Evolutionary conservation across 2,888 invertebrate species (phyloP), one percentile per base, ranked within the genome.

Genomic region (Acleris sparsana): DNA sequence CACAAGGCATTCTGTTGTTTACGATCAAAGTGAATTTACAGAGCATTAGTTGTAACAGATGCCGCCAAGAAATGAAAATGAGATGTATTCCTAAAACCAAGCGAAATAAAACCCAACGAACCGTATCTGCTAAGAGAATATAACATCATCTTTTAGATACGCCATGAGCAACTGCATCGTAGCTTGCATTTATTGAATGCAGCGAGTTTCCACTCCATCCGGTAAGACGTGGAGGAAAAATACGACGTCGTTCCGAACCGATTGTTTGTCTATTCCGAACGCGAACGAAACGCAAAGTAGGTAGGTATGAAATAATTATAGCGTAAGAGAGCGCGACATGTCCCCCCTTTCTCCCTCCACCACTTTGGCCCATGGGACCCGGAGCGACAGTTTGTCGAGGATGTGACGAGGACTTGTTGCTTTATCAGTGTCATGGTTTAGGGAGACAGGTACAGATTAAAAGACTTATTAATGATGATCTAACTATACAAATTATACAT

Each of bases 371-470:
- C 49, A 60, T 56, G 69, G 68, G 53, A 52, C 65, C 63, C 70
- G 16, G 22, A 59, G 53, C 80, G 81, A 83, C 83, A 79, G 82
- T 82, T 83, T 81, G 84, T 82, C 80, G 78, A 82, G 84, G 86
- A 87, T 84, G 85, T 85, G 84, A 80, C 81, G 85, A 87, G 86
- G 79, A 90, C 89, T 90, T 90, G 90, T 90, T 90, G 90, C 90
- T 89, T 87, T 87, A 85, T 88, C 87, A 85, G 78, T 80, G 84
- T 82, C 85, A 83, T 80, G 84, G 84, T 84, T 84, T 80, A 75
- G 78, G 77, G 80, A 48, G 53, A 51, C 43, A 49, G 29, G 53
- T 17, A 59, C 52, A 52, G 52, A 63, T 63, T 63, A 51, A 58
- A 53, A 58, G 51, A 52, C 58, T 44, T 63, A 46, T 58, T 53